Evolutionary conservation across 2,113 vertebrate species (phyloP).

Genomic region (Pycnonotus jocosus): DNA sequence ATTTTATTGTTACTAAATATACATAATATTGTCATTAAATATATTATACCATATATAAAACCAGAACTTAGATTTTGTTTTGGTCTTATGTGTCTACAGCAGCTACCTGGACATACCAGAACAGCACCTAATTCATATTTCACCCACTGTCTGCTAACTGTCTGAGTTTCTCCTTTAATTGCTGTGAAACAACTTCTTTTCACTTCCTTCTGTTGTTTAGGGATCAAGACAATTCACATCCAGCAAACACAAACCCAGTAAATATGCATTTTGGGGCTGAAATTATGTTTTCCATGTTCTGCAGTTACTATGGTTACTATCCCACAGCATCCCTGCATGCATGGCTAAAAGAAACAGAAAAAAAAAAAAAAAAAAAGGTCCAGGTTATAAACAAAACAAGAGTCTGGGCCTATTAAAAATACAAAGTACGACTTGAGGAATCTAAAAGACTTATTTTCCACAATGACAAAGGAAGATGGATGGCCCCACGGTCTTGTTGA

Average conservation of each 20-base stretch:
- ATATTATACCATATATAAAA: not conserved
- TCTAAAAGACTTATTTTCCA: not conserved
- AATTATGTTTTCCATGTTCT: constrained; percentile 60
- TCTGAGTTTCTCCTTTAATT: not conserved
- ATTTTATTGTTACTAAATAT: not conserved
- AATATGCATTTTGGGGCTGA: constrained; percentile 65
- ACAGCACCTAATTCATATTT: not conserved
- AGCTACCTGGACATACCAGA: not conserved
- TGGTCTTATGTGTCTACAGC: not conserved
- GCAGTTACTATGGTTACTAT: constrained; percentile 73
- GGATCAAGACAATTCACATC: not conserved
- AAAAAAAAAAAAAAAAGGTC: not conserved
- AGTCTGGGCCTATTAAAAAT: not conserved
- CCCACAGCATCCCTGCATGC: constrained; percentile 43
- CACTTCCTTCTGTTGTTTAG: constrained; percentile 29
- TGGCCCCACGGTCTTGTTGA: not conserved
- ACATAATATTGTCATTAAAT: not conserved
- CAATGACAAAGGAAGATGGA: not conserved
- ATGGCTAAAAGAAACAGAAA: constrained; percentile 6
- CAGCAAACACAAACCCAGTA: constrained; percentile 42
- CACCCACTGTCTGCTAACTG: not conserved
- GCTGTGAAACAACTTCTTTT: not conserved
- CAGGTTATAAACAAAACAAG: constrained; percentile 1
- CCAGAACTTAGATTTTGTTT: not conserved
- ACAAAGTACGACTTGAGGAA: not conserved